Evolutionary conservation across 2,888 invertebrate species (phyloP).

Genomic region (Luffia ferchaultella): DNA sequence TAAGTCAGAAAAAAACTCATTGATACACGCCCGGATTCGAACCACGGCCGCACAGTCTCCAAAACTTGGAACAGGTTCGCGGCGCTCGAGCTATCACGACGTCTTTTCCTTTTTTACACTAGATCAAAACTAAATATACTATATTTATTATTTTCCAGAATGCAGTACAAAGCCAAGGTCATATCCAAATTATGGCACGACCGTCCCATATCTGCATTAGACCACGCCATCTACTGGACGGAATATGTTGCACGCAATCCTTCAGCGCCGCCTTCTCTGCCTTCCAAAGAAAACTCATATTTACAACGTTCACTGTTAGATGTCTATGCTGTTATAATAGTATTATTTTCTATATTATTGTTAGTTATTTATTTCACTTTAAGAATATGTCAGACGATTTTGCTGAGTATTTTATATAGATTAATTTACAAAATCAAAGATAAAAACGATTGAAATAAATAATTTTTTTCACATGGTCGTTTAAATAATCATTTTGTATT

Average conservation of each 20-base stretch:
- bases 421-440: conserved; percentile 17
- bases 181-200: conserved; percentile 61
- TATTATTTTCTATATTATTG: conserved; percentile 18
- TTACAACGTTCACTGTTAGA: conserved; percentile 33
- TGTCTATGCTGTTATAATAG: conserved; percentile 28
- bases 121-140: no score
- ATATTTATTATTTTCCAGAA: no score
- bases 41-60: no score
- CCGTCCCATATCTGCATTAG: conserved; percentile 60
- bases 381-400: conserved; percentile 19
- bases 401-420: conserved; percentile 14
- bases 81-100: no score
- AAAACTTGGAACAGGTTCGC: no score
- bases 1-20: no score
- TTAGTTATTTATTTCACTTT: conserved; percentile 19
- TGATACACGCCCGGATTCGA: no score
- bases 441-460: conserved; percentile 20
- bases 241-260: conserved; percentile 68
- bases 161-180: conserved; percentile 45
- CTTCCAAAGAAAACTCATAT: conserved; percentile 27
- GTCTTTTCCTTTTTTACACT: no score
- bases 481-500: no score
- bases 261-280: conserved; percentile 28
- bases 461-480: background rate
- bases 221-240: conserved; percentile 70